Evolutionary conservation across 2,113 vertebrate species (phyloP), one percentile per base, ranked within the genome.

Genomic region (Onychostruthus taczanowskii): DNA sequence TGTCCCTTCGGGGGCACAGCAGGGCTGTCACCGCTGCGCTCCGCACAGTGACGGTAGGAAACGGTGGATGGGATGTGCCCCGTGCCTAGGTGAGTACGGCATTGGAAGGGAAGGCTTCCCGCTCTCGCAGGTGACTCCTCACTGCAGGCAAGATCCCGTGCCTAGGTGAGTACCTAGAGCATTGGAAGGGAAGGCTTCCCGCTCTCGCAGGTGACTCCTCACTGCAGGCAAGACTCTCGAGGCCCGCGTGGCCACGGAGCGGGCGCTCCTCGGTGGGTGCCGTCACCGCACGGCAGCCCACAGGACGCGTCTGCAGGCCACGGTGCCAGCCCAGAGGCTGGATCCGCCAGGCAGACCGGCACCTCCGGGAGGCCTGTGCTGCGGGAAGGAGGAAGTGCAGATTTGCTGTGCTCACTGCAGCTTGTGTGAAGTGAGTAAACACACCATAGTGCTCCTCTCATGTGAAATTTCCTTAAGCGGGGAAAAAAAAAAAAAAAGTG

Each of bases 211-310:
- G 20, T 43, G 44, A 16, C 53, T 61, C 43, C 31, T 33, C 4
- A 0, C 4, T 5, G 19, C 50, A 13, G 41, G 27, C 46, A 6
- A 4, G 59, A 3, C 61, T 35, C 23, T 9, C 2, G n/a, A 33
- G 43, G 33, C 39, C 2, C 2, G 3, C 7, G 31, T 28, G 64
- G 56, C 22, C 14, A 1, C 2, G 52, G 61, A 37, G 66, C 10
- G 3, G 53, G 59, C 3, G 4, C 33, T n/a, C 8, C 2, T 24
- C 5, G 2, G 49, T 4, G 55, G 17, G 44, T 27, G 64, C 58
- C 12, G 2, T 9, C 61, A 2, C 5, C 9, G 2, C 61, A 1
- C 43, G 3, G 1, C 31, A 52, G 89, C 53, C 3, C 13, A 1
- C 26, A 5, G 77, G 35, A 49, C 6, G 0, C 3, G 2, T 58